Conservation (phyloP, 2,113 vertebrate species). For the Falcunculus frontatus region DNA sequence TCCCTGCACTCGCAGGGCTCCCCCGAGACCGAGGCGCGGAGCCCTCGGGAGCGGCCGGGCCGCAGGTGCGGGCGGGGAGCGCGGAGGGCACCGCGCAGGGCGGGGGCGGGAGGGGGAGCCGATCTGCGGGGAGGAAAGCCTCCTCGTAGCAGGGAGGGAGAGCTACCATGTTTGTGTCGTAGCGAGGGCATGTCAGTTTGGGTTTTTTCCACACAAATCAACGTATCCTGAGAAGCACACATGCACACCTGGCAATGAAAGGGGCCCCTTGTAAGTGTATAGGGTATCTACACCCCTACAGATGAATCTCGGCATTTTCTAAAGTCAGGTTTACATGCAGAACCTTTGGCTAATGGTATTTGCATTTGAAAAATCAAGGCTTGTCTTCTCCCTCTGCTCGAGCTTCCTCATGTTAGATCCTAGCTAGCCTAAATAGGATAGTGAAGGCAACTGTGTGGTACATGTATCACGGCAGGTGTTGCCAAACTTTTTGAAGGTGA, state of each 20-base stretch:
- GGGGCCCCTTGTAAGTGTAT: background rate
- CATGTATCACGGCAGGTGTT: background rate
- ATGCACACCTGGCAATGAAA: background rate
- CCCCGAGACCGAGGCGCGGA: constrained; percentile 40
- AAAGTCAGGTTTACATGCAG: background rate
- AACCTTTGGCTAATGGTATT: background rate
- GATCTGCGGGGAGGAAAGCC: background rate
- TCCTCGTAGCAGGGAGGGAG: background rate
- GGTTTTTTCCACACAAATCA: background rate
- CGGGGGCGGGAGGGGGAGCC: background rate
- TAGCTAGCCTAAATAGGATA: background rate
- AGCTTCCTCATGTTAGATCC: background rate
- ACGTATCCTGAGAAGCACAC: background rate
- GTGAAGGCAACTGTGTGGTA: background rate
- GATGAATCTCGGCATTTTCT: background rate
- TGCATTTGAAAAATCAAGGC: background rate
- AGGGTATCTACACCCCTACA: background rate
- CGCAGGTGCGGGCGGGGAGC: constrained; percentile 32
- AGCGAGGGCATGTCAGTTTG: background rate
- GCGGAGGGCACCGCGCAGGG: background rate
- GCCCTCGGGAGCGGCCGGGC: constrained; percentile 18
- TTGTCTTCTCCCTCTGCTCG: background rate
- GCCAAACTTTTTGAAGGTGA: background rate
- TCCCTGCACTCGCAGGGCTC: constrained; percentile 47
- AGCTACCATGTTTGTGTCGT: background rate